phyloP scores from a whole-genome alignment of 2,888 invertebrate species.

The Erannis defoliaria region DNA sequence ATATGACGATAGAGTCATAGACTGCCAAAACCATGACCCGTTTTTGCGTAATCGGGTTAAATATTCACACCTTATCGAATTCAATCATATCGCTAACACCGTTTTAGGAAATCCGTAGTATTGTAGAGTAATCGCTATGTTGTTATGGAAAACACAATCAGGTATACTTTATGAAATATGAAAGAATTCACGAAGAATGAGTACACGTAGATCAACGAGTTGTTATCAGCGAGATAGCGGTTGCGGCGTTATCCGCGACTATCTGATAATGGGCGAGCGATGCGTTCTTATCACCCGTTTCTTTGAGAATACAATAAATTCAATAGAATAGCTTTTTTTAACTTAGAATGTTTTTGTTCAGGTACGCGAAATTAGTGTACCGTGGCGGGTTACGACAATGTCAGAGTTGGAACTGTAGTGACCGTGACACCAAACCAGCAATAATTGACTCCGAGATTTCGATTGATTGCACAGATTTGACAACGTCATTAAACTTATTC shows the following conservation, averaged over 20 bases:
- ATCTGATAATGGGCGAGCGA: constrained; percentile 66
- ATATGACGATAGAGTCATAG: too few relatives aligned
- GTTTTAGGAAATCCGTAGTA: constrained; percentile 15
- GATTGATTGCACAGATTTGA: constrained; percentile 59
- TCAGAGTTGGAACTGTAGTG: constrained; percentile 48
- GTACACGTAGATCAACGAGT: constrained; percentile 68
- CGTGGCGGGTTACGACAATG: constrained; percentile 61
- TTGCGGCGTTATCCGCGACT: constrained; percentile 71
- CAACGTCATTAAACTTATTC: constrained; percentile 45
- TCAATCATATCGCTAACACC: constrained; percentile 11
- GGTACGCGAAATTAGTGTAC: constrained; percentile 50
- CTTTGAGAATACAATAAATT: constrained; percentile 47
- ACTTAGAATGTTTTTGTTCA: constrained; percentile 12
- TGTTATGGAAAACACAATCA: constrained; percentile 5
- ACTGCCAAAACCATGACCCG: too few relatives aligned
- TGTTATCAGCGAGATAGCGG: constrained; percentile 75
- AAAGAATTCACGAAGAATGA: constrained; percentile 59
- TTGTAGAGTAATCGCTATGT: constrained; percentile 7
- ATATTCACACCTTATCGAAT: constrained; percentile 1
- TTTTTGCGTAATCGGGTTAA: too few relatives aligned
- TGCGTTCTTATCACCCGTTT: constrained; percentile 46
- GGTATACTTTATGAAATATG: constrained; percentile 16
- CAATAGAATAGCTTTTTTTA: constrained; percentile 30
- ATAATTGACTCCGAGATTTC: constrained; percentile 57
- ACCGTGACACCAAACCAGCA: constrained; percentile 61